Evolutionary conservation across 2,888 invertebrate species (phyloP).

Genomic region (Xylota sylvarum): DNA sequence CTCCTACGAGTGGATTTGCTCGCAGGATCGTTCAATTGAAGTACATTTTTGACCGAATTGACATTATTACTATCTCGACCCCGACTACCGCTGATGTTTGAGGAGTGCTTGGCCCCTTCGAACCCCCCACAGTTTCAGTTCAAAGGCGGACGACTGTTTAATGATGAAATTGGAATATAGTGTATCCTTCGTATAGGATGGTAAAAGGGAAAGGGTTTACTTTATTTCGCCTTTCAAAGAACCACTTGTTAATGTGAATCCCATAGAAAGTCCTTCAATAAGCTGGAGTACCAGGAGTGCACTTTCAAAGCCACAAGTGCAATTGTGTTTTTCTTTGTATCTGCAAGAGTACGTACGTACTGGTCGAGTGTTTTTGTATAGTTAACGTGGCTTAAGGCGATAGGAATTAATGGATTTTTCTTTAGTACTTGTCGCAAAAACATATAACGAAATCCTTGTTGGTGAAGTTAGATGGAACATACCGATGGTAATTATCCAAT

Average conservation of each 20-base stretch:
- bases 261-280: conserved; percentile 15
- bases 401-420: conserved; percentile 1
- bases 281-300: neutral
- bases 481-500: too few relatives aligned
- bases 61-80: conserved; percentile 30
- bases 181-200: conserved; percentile 13
- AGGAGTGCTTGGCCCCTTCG: neutral
- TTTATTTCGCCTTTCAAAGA: neutral
- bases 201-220: neutral
- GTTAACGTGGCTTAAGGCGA: neutral
- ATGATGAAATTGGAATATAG: conserved; percentile 49
- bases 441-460: neutral
- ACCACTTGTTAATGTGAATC: conserved; percentile 26
- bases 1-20: conserved; percentile 4
- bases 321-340: conserved; percentile 9
- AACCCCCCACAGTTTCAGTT: neutral
- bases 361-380: neutral
- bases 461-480: neutral
- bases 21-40: conserved; percentile 30
- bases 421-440: neutral
- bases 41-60: conserved; percentile 47
- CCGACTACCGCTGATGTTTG: neutral
- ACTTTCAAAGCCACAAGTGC: conserved; percentile 5
- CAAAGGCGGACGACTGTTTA: conserved; percentile 26
- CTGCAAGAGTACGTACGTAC: neutral